Evolutionary conservation across 2,888 invertebrate genomes (phyloP).

Genomic region (Cylindroiulus punctatus): DNA sequence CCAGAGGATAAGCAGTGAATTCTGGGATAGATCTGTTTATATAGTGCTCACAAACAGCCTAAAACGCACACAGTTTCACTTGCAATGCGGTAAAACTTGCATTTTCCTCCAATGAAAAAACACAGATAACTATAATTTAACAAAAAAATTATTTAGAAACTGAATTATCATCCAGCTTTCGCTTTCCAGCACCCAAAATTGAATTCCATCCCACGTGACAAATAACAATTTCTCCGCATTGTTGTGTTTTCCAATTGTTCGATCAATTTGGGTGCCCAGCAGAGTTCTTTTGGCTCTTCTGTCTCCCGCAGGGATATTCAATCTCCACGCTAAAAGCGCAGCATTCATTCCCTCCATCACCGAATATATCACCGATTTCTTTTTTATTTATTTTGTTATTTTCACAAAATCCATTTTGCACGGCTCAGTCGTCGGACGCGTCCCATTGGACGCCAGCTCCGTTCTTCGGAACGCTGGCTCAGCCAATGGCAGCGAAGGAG

Average conservation of each 20-base stretch:
- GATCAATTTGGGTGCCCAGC: not conserved
- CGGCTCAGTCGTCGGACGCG: not conserved
- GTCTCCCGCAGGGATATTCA: constrained; percentile 8
- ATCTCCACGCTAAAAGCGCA: constrained; percentile 21
- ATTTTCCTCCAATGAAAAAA: too few relatives aligned
- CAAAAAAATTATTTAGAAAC: too few relatives aligned
- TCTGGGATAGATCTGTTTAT: too few relatives aligned
- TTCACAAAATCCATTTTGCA: constrained; percentile 3
- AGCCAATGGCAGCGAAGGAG: not conserved
- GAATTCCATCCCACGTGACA: not conserved
- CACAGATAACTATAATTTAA: too few relatives aligned
- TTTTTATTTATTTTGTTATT: constrained; percentile 8
- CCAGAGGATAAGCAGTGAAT: too few relatives aligned
- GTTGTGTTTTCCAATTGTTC: not conserved
- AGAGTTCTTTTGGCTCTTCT: not conserved
- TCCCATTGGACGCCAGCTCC: not conserved
- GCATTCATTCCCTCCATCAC: not conserved
- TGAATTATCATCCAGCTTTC: not conserved
- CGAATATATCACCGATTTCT: not conserved
- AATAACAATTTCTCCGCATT: constrained; percentile 9
- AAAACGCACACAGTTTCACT: too few relatives aligned
- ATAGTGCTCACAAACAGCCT: too few relatives aligned
- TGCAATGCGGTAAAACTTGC: too few relatives aligned
- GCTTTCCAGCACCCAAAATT: not conserved
- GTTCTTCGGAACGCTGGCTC: not conserved